Conservation (phyloP, 2,113 vertebrate species). For the Grammomys dolichurus region DNA sequence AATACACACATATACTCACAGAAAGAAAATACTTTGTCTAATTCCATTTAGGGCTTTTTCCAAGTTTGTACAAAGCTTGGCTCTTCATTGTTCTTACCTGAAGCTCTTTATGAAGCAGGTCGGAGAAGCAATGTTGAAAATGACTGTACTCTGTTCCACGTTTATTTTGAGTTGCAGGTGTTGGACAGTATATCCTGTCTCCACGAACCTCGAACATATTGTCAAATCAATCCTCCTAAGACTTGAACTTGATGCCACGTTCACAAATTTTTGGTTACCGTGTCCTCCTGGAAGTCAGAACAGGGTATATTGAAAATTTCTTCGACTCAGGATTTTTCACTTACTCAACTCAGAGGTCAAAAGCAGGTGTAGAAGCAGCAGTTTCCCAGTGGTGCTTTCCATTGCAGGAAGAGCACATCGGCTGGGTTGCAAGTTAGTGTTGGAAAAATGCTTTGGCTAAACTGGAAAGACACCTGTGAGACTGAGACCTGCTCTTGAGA, state of each 20-base stretch:
- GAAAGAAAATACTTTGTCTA: neutral
- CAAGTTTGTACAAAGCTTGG: neutral
- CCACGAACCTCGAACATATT: conserved; percentile 39
- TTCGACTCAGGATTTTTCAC: conserved; percentile 8
- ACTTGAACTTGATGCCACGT: conserved; percentile 19
- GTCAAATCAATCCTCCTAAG: conserved; percentile 36
- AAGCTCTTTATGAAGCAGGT: neutral
- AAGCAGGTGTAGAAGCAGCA: neutral
- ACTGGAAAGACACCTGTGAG: neutral
- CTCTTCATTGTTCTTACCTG: neutral
- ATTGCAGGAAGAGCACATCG: neutral
- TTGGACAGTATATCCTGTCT: neutral
- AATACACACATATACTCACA: neutral
- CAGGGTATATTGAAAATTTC: conserved; percentile 18
- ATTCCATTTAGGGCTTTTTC: neutral
- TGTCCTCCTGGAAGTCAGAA: neutral
- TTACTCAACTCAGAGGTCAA: neutral
- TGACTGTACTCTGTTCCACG: neutral
- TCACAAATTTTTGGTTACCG: neutral
- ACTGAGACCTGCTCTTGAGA: neutral
- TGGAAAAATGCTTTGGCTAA: neutral
- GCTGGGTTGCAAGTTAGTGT: neutral
- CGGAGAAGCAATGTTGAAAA: neutral
- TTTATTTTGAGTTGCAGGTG: neutral
- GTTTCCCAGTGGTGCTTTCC: neutral